phyloP scores from a whole-genome alignment of 2,113 vertebrate species.

The Oophaga pumilio region DNA sequence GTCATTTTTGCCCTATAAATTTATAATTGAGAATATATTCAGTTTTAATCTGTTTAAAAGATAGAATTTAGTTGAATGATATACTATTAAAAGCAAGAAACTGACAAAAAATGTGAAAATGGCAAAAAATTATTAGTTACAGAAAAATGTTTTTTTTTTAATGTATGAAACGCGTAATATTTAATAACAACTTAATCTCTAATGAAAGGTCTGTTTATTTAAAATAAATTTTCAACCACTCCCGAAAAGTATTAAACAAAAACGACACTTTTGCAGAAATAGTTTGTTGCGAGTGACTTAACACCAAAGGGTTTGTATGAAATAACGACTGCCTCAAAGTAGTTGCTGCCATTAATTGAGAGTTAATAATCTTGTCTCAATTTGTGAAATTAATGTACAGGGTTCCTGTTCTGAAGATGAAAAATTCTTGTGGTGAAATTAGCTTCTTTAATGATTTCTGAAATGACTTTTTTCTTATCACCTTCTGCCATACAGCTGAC shows the following conservation, averaged over 20 bases:
- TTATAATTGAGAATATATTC: too few relatives aligned
- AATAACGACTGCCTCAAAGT: constrained; percentile 18
- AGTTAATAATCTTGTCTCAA: constrained; percentile 42
- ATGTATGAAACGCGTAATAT: neutral
- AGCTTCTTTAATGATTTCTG: constrained; percentile 54
- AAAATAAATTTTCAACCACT: neutral
- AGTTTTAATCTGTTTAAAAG: neutral
- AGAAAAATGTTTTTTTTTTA: neutral
- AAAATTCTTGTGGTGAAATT: constrained; percentile 47
- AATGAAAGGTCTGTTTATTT: neutral
- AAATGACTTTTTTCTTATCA: constrained; percentile 58
- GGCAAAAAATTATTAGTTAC: neutral
- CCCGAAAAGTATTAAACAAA: neutral
- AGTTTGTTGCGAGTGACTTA: neutral
- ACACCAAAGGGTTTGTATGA: constrained; percentile 7
- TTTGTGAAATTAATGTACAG: constrained; percentile 44
- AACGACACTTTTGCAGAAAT: neutral
- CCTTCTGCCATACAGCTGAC: constrained; percentile 55
- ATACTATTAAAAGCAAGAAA: neutral
- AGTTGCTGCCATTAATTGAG: constrained; percentile 50
- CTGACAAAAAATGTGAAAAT: neutral
- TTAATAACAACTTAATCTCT: neutral
- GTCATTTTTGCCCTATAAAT: too few relatives aligned
- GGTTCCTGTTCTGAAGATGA: constrained; percentile 23
- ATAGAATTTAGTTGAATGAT: neutral